These are phyloP conservation scores for Meriones psammophilus DNA, from an alignment of 2,797 vertebrate species.

Conservation along the genomic window DNA sequence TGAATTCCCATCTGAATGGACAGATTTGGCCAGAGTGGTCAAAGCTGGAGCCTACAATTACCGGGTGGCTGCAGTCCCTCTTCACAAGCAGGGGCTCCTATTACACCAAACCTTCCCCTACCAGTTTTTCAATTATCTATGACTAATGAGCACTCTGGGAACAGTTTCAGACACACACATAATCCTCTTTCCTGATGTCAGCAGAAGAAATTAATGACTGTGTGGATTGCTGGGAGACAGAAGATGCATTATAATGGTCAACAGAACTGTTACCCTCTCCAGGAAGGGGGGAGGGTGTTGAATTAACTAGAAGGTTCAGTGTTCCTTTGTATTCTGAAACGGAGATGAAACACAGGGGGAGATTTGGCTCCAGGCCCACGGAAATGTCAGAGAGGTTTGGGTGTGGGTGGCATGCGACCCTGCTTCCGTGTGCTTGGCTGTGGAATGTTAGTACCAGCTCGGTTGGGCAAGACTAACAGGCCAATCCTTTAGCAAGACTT, in stretches of 20 bases:
- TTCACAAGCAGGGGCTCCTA: conserved; percentile 76
- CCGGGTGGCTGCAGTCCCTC: conserved; percentile 70
- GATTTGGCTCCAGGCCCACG: conserved; percentile 2
- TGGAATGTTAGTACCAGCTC: neutral
- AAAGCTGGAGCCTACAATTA: conserved; percentile 79
- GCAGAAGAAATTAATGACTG: conserved; percentile 83
- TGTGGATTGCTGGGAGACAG: conserved; percentile 75
- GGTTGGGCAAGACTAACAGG: conserved; percentile 63
- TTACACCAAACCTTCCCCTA: conserved; percentile 83
- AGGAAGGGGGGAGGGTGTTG: neutral
- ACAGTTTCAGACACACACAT: conserved; percentile 84
- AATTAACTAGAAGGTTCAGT: conserved; percentile 73
- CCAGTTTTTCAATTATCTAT: conserved; percentile 84
- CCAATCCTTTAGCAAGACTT: neutral
- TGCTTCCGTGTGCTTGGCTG: conserved; percentile 51
- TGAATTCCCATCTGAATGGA: conserved; percentile 57
- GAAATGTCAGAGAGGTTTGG: conserved; percentile 70
- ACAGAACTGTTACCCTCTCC: conserved; percentile 74
- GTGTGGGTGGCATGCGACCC: conserved; percentile 43
- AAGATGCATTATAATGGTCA: conserved; percentile 74
- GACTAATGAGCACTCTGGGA: conserved; percentile 86
- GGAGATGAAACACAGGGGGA: conserved; percentile 51
- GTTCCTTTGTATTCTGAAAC: conserved; percentile 70
- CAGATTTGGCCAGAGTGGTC: conserved; percentile 62
- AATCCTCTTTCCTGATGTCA: conserved; percentile 80